Conservation (phyloP, 1,140 invertebrate genomes). For the Brachionus manjavacas region DNA sequence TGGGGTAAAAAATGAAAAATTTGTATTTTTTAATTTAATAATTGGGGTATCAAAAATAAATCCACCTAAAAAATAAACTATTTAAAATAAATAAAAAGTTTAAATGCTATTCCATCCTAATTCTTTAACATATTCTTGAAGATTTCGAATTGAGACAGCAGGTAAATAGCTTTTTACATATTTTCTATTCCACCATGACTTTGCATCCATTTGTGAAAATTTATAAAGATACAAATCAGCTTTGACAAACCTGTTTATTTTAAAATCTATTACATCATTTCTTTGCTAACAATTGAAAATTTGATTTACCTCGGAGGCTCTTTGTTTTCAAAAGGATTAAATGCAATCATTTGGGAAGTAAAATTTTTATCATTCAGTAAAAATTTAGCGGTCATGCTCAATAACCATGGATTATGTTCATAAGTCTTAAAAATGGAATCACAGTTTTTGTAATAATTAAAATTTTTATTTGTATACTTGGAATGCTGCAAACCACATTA, state of each 20-base stretch:
- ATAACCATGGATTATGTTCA: constrained; percentile 21
- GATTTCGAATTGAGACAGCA: not conserved
- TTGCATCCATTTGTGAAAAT: not conserved
- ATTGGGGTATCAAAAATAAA: no score
- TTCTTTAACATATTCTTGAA: not conserved
- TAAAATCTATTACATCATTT: not conserved
- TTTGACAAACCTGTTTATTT: not conserved
- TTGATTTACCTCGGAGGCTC: constrained; percentile 55
- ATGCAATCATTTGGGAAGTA: constrained; percentile 48
- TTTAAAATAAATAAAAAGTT: no score
- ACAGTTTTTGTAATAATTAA: constrained; percentile 55
- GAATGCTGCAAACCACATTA: constrained; percentile 54
- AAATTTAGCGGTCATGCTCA: constrained; percentile 51
- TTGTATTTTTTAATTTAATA: no score
- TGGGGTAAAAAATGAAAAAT: no score
- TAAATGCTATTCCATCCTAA: not conserved
- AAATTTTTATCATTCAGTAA: constrained; percentile 54
- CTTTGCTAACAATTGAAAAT: constrained; percentile 40
- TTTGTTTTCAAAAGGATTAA: constrained; percentile 56
- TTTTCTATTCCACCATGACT: constrained; percentile 27
- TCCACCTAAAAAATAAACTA: no score
- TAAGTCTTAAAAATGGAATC: not conserved
- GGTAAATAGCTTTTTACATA: constrained; percentile 5
- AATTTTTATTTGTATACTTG: constrained; percentile 52
- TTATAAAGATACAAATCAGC: constrained; percentile 12